phyloP scores from a whole-genome alignment of 2,888 invertebrate genomes.

The Archaeoteleia sp. region DNA sequence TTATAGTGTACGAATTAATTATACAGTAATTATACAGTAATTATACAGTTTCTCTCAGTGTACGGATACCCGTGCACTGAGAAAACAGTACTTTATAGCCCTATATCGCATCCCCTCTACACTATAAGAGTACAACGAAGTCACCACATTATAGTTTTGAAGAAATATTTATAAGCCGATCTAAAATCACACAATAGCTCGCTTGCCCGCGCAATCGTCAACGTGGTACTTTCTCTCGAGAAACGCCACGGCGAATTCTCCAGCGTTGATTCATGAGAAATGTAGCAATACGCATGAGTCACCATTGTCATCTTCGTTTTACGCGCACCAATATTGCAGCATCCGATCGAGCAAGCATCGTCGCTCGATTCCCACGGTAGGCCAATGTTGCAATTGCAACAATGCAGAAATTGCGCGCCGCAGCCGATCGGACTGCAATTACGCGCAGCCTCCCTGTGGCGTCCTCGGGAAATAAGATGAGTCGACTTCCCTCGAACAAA shows the following conservation, averaged over 20 bases:
- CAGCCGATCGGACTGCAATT: constrained; percentile 57
- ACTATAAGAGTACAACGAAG: no score
- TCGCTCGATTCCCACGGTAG: constrained; percentile 61
- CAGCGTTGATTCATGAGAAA: constrained; percentile 54
- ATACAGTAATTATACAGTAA: no score
- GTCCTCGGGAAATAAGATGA: constrained; percentile 38
- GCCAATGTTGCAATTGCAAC: constrained; percentile 64
- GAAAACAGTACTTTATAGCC: no score
- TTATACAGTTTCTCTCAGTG: no score
- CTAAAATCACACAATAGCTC: constrained; percentile 16
- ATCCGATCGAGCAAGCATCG: constrained; percentile 30
- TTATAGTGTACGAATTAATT: no score
- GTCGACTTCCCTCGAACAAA: constrained; percentile 29
- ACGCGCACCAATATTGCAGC: constrained; percentile 38
- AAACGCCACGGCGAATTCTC: constrained; percentile 18
- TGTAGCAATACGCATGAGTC: constrained; percentile 55
- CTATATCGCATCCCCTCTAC: no score
- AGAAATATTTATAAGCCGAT: no score
- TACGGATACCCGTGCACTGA: no score
- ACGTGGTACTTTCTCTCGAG: constrained; percentile 22
- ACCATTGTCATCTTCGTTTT: constrained; percentile 55
- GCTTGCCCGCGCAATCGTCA: constrained; percentile 19
- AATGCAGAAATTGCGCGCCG: constrained; percentile 64
- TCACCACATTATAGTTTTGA: no score
- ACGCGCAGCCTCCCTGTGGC: constrained; percentile 42